These are phyloP conservation scores for Pseudochaenichthys georgianus DNA, from an alignment of 2,797 vertebrate genomes.

Conservation along the genomic window DNA sequence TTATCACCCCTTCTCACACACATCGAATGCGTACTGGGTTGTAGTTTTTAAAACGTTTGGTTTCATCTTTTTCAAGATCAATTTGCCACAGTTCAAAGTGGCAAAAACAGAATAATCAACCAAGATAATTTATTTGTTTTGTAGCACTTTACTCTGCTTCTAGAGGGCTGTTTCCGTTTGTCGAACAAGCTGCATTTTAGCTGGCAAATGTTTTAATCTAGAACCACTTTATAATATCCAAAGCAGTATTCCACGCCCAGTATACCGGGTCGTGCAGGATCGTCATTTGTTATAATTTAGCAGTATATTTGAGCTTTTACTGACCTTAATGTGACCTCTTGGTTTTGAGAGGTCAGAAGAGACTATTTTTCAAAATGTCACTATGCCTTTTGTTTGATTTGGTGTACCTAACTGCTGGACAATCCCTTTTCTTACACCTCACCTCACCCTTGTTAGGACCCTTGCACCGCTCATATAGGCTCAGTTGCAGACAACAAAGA, in stretches of 20 bases:
- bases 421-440: conserved; percentile 45
- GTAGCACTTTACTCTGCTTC: conserved; percentile 78
- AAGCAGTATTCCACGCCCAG: conserved; percentile 64
- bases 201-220: conserved; percentile 32
- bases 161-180: conserved; percentile 60
- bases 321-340: conserved; percentile 10
- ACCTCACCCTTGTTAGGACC: not conserved
- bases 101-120: not conserved
- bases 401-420: conserved; percentile 18
- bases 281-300: conserved; percentile 27
- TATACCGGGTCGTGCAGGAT: conserved; percentile 27
- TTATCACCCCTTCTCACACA: conserved; percentile 12
- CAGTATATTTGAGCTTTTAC: conserved; percentile 21
- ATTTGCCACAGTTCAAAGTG: not conserved
- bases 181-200: conserved; percentile 43
- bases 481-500: not conserved
- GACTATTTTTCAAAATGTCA: conserved; percentile 43
- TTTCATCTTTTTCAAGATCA: conserved; percentile 8
- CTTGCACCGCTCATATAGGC: not conserved
- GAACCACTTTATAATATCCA: conserved; percentile 44
- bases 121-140: conserved; percentile 31
- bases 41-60: conserved; percentile 25
- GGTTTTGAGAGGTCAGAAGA: conserved; percentile 23
- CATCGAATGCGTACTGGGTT: conserved; percentile 24
- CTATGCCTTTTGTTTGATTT: conserved; percentile 49